Conservation (phyloP, 2,888 invertebrate genomes). For the Hemaris fuciformis region DNA sequence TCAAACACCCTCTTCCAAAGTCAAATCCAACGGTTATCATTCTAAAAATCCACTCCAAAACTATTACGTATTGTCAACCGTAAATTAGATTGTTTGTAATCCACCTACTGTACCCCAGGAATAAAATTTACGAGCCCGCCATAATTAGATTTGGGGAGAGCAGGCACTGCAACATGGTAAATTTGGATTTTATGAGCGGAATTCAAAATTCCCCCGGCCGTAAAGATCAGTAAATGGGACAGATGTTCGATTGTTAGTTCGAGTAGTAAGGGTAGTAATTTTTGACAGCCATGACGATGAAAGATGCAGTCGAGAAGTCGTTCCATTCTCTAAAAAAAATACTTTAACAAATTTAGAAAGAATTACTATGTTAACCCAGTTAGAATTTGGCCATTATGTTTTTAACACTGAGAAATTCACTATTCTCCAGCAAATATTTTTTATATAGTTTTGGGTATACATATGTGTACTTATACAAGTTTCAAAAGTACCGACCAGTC, state of each 20-base stretch:
- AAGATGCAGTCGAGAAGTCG: too few relatives aligned
- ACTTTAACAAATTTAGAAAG: too few relatives aligned
- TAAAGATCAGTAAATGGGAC: background rate
- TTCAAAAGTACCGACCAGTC: too few relatives aligned
- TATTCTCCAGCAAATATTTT: too few relatives aligned
- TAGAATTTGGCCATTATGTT: too few relatives aligned
- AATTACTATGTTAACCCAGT: too few relatives aligned
- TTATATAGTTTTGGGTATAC: too few relatives aligned
- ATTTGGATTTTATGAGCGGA: conserved; percentile 15
- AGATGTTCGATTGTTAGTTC: background rate
- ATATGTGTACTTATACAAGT: too few relatives aligned
- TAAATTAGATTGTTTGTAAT: conserved; percentile 54
- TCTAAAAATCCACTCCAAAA: conserved; percentile 24
- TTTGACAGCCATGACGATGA: background rate
- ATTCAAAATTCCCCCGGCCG: conserved; percentile 1
- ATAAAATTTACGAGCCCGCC: conserved; percentile 50
- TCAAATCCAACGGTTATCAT: background rate
- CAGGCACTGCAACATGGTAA: conserved; percentile 20
- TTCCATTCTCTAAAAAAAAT: too few relatives aligned
- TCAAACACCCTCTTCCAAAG: background rate
- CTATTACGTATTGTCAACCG: conserved; percentile 47
- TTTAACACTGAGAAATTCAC: too few relatives aligned
- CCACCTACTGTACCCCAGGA: conserved; percentile 35
- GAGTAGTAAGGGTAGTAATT: background rate
- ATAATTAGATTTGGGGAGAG: conserved; percentile 40